Percentiles rank a stretch among this genome's conserved stretches.
Evolutionary conservation across 2,888 invertebrate genomes (phyloP).

Genomic region (Aleiodes leptofemur): DNA sequence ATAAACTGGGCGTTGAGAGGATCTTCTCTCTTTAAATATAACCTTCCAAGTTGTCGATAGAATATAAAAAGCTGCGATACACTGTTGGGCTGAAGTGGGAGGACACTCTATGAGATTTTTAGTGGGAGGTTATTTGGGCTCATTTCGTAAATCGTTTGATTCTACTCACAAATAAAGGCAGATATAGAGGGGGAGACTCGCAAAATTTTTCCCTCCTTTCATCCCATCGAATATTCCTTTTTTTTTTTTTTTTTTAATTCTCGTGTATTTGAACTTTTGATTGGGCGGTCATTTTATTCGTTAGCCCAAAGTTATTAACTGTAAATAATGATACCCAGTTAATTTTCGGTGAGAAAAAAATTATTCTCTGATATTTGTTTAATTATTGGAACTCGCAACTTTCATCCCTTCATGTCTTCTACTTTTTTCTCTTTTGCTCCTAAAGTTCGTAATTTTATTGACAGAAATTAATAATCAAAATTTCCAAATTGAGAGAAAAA

Average conservation of each 20-base stretch:
- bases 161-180: constrained; percentile 50
- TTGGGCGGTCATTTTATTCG: constrained; percentile 16
- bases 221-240: neutral
- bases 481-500: neutral
- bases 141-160: constrained; percentile 53
- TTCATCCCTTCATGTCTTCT: too few species aligned
- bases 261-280: constrained; percentile 33
- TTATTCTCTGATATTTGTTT: too few species aligned
- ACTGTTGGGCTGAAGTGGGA: neutral
- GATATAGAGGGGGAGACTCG: constrained; percentile 40
- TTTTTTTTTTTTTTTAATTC: constrained; percentile 3
- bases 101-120: neutral
- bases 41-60: constrained; percentile 13
- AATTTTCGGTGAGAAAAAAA: neutral
- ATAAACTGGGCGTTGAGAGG: constrained; percentile 48
- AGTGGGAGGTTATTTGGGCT: constrained; percentile 30
- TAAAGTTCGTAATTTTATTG: too few species aligned
- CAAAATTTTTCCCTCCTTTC: constrained; percentile 27
- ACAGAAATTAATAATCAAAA: too few species aligned
- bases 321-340: constrained; percentile 13
- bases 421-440: too few species aligned
- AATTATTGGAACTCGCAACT: too few species aligned
- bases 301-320: constrained; percentile 4
- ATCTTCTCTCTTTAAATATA: neutral
- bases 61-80: constrained; percentile 15